A percentile compares a stretch with the other conserved stretches of the same genome.
These are phyloP conservation scores for Ditula angustiorana DNA, from an alignment of 2,888 invertebrate genomes.

Conservation along the genomic window DNA sequence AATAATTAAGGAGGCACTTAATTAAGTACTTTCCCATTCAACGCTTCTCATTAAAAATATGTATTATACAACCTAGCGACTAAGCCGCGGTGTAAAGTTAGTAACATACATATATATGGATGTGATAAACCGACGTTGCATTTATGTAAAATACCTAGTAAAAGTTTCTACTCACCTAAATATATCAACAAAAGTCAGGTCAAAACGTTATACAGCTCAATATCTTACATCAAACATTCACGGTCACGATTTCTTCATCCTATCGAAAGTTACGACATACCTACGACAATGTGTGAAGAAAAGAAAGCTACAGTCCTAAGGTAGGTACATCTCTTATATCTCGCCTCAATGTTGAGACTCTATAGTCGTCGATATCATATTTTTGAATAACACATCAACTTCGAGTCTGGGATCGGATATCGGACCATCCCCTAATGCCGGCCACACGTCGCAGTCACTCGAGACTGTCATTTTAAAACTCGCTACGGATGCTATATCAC, in stretches of 20 bases:
- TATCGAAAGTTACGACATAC: neutral
- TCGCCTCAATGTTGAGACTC: conserved; percentile 2
- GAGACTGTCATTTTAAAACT: conserved; percentile 46
- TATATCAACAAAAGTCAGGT: neutral
- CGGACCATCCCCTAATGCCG: conserved; percentile 36
- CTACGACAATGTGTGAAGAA: neutral
- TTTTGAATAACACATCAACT: conserved; percentile 28
- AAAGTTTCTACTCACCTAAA: neutral
- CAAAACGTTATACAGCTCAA: neutral
- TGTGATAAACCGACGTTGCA: neutral
- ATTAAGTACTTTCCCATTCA: neutral
- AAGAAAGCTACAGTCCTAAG: conserved; percentile 4
- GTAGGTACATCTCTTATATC: neutral
- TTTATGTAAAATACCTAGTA: neutral
- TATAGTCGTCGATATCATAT: conserved; percentile 6
- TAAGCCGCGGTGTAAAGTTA: neutral
- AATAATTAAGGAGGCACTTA: no score
- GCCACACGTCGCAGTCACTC: conserved; percentile 56
- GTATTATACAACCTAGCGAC: neutral
- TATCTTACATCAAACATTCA: neutral
- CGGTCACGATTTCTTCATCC: neutral
- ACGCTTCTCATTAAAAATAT: no score
- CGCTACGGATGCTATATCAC: conserved; percentile 38
- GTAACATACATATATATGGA: neutral
- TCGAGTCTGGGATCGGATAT: conserved; percentile 23